These are phyloP conservation scores for Phycodurus eques DNA, from an alignment of 2,113 vertebrate genomes.

Conservation along the genomic window DNA sequence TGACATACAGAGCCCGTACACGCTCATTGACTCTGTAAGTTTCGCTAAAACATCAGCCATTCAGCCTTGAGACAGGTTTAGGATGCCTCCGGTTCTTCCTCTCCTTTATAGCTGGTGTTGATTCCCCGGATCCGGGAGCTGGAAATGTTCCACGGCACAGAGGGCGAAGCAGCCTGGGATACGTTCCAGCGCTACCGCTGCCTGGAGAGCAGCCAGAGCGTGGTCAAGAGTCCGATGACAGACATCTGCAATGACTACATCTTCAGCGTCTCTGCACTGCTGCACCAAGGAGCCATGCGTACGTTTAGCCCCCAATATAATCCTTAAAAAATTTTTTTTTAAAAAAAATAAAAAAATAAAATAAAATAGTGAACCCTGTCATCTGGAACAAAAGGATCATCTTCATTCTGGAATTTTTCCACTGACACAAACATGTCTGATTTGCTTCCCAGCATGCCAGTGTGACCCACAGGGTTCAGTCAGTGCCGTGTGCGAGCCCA, in stretches of 20 bases:
- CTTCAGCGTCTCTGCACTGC: conserved; percentile 90
- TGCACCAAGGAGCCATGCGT: conserved; percentile 88
- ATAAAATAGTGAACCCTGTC: background rate
- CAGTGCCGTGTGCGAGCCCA: conserved; percentile 84
- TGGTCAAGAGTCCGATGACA: conserved; percentile 89
- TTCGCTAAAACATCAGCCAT: background rate
- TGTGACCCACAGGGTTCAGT: conserved; percentile 91
- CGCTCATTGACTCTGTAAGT: conserved; percentile 90
- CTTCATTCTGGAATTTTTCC: background rate
- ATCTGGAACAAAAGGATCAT: background rate
- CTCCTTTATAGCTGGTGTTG: conserved; percentile 81
- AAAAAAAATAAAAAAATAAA: background rate
- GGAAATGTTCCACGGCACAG: conserved; percentile 84
- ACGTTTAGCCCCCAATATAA: background rate
- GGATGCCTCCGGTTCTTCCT: background rate
- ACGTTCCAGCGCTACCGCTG: conserved; percentile 95
- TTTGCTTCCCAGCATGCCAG: conserved; percentile 77
- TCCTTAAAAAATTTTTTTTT: too few relatives aligned
- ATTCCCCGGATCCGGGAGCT: conserved; percentile 88
- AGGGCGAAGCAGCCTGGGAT: conserved; percentile 85
- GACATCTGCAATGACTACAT: conserved; percentile 92
- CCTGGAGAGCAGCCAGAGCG: conserved; percentile 89
- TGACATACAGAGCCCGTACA: conserved; percentile 82
- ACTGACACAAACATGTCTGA: background rate
- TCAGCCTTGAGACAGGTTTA: background rate